Percentiles rank a stretch among this genome's conserved stretches.
phyloP scores from a whole-genome alignment of 2,888 invertebrate species.

The Drosophila tanythrix region DNA sequence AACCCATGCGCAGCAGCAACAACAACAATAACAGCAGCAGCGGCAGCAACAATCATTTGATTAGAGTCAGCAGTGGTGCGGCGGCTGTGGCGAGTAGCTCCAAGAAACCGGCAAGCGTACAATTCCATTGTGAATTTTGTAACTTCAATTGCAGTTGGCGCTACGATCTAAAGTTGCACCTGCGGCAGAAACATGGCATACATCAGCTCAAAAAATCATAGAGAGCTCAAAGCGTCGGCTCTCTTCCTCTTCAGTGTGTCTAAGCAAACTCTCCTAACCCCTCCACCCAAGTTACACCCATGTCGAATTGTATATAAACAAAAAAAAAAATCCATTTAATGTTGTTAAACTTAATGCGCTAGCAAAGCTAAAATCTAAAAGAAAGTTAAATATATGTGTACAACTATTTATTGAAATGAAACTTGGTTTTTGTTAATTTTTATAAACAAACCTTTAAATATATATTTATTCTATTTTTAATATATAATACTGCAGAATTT shows the following conservation, averaged over 20 bases:
- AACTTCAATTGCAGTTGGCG: conserved; percentile 85
- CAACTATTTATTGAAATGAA: conserved; percentile 72
- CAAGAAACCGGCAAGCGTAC: conserved; percentile 74
- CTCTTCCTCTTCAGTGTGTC: neutral
- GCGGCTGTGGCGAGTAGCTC: conserved; percentile 28
- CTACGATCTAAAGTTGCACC: conserved; percentile 84
- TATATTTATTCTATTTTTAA: conserved; percentile 18
- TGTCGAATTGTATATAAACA: conserved; percentile 33
- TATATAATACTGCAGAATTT: conserved; percentile 24
- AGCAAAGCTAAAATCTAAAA: conserved; percentile 63
- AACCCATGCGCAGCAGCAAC: conserved; percentile 27
- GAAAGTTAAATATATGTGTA: conserved; percentile 80
- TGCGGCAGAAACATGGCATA: conserved; percentile 85
- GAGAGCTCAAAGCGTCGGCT: conserved; percentile 17
- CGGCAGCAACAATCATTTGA: conserved; percentile 25
- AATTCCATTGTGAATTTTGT: conserved; percentile 84
- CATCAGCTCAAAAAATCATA: conserved; percentile 85
- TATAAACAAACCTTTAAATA: conserved; percentile 11
- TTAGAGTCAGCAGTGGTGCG: conserved; percentile 9
- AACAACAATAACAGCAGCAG: conserved; percentile 24
- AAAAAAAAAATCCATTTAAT: conserved; percentile 31
- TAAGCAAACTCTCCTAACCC: neutral
- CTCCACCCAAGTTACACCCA: neutral
- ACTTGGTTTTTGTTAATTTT: conserved; percentile 53
- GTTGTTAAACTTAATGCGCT: conserved; percentile 58